Conservation (phyloP, 1,140 invertebrate species). For the Drosophila navojoa region DNA sequence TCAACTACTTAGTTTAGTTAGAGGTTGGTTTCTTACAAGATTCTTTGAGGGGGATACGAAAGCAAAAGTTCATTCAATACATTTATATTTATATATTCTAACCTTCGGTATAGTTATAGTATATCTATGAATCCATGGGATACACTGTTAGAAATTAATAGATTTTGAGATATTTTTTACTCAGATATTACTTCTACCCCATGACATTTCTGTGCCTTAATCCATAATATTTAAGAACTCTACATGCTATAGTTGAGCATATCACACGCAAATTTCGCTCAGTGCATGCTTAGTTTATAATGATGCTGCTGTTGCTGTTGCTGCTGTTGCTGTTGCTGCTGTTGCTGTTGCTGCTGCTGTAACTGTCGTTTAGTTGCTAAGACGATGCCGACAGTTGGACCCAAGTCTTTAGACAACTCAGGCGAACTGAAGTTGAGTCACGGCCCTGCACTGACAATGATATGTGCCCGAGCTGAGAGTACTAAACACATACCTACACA, state of each 20-base stretch:
- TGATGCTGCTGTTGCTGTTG: slow-evolving; percentile 53
- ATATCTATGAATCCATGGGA: too few relatives aligned
- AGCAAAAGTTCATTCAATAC: too few relatives aligned
- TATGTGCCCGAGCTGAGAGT: slow-evolving; percentile 60
- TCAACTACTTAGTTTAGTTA: too few relatives aligned
- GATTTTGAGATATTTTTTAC: too few relatives aligned
- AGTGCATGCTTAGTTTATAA: slow-evolving; percentile 67
- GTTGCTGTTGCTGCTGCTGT: slow-evolving; percentile 41
- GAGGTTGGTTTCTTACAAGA: too few relatives aligned
- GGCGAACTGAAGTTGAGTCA: slow-evolving; percentile 65
- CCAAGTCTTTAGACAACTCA: slow-evolving; percentile 73
- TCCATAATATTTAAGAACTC: too few relatives aligned
- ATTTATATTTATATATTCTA: too few relatives aligned
- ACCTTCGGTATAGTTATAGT: too few relatives aligned
- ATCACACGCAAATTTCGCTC: slow-evolving; percentile 8
- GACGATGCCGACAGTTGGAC: slow-evolving; percentile 74
- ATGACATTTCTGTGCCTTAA: too few relatives aligned
- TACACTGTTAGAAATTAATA: too few relatives aligned
- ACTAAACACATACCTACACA: slow-evolving; percentile 17
- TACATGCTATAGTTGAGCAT: background rate
- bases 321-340: slow-evolving; percentile 45
- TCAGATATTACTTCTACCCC: too few relatives aligned
- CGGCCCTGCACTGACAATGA: slow-evolving; percentile 70
- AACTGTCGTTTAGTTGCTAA: slow-evolving; percentile 70
- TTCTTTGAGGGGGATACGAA: too few relatives aligned